A percentile compares a stretch with the other conserved stretches of the same genome.
These are phyloP conservation scores for Oreochromis aureus DNA, from an alignment of 2,113 vertebrate genomes.

Conservation along the genomic window DNA sequence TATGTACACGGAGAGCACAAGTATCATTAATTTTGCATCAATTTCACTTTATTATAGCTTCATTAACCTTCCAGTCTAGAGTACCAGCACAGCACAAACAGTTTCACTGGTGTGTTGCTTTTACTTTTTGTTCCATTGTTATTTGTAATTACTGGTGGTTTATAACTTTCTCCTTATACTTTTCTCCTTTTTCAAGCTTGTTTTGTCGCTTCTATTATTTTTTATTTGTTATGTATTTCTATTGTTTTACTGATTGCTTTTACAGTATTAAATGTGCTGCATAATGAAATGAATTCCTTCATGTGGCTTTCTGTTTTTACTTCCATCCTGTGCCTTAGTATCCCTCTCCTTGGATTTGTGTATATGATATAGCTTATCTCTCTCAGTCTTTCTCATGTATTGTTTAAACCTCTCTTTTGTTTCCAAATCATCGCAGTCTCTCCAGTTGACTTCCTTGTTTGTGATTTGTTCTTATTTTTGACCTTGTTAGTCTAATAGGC, in stretches of 20 bases:
- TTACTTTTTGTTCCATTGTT: background rate
- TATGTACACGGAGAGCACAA: background rate
- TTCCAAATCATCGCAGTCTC: background rate
- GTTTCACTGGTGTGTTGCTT: background rate
- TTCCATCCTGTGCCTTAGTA: background rate
- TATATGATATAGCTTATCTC: background rate
- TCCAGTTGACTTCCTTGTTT: background rate
- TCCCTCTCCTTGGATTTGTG: background rate
- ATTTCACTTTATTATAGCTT: background rate
- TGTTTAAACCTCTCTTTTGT: background rate
- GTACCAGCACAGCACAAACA: background rate
- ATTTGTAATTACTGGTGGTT: background rate
- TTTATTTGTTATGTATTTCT: background rate
- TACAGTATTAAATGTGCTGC: background rate
- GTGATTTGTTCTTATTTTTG: background rate
- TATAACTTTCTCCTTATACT: background rate
- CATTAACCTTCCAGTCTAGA: background rate
- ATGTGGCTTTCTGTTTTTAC: background rate
- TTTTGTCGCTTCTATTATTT: background rate
- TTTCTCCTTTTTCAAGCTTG: background rate
- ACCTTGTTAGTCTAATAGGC: background rate
- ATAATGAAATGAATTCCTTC: background rate
- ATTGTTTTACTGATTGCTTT: background rate
- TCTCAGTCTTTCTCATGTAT: background rate
- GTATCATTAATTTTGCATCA: background rate